Evolutionary conservation across 1,140 invertebrate species (phyloP).

Genomic region (Bombus picipes): DNA sequence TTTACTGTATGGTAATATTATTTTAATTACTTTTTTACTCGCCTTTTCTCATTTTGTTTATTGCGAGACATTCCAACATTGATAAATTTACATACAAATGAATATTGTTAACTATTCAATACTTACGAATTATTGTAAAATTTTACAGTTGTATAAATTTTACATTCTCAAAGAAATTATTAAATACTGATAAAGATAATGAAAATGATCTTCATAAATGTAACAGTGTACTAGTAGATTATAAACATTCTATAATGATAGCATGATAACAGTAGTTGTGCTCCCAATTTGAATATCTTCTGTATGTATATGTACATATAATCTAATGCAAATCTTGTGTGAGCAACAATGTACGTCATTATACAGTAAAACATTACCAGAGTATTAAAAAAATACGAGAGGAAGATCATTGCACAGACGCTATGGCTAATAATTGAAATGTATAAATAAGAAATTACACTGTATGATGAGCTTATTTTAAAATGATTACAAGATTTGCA

Average conservation of each 20-base stretch:
- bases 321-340: conserved; percentile 65
- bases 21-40: too few relatives aligned
- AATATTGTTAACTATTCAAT: not conserved
- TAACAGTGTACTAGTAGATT: conserved; percentile 3
- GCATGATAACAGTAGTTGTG: conserved; percentile 58
- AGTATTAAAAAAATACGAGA: not conserved
- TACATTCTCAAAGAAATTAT: not conserved
- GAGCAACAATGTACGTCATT: conserved; percentile 39
- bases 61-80: not conserved
- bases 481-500: conserved; percentile 30
- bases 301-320: conserved; percentile 77
- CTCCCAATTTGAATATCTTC: conserved; percentile 60
- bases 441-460: not conserved
- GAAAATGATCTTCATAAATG: conserved; percentile 35
- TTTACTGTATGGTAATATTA: not conserved
- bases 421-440: conserved; percentile 18
- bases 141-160: not conserved
- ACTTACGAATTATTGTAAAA: not conserved
- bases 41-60: not conserved
- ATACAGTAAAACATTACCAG: conserved; percentile 26
- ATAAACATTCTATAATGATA: conserved; percentile 52
- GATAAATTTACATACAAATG: not conserved
- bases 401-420: not conserved
- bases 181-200: not conserved
- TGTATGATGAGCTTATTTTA: conserved; percentile 12